Percentiles rank a stretch among this genome's conserved stretches.
phyloP scores from a whole-genome alignment of 1,140 invertebrate species.

The Anthonomus grandis region DNA sequence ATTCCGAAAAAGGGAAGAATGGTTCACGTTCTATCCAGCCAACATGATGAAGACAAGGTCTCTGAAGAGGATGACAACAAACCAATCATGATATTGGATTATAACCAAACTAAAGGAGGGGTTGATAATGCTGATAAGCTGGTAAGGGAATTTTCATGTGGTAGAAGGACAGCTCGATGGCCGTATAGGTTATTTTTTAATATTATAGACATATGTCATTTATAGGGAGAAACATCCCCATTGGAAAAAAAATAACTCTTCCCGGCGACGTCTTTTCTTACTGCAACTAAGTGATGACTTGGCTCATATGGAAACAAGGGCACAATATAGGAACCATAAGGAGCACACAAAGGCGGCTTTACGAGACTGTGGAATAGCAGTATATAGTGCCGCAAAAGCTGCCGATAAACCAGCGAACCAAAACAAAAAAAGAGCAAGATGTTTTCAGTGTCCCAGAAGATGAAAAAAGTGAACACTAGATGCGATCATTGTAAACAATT shows the following conservation, averaged over 20 bases:
- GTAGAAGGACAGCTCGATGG: constrained; percentile 26
- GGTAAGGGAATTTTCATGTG: constrained; percentile 21
- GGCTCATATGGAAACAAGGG: constrained; percentile 17
- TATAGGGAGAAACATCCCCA: constrained; percentile 27
- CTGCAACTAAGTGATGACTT: constrained; percentile 17
- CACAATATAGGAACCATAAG: constrained; percentile 15
- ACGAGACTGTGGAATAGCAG: constrained; percentile 20
- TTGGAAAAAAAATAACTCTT: constrained; percentile 19
- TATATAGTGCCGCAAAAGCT: no score
- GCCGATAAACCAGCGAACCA: no score
- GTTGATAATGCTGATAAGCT: constrained; percentile 25
- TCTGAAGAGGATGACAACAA: constrained; percentile 1
- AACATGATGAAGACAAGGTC: constrained; percentile 26
- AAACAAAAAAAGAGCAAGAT: no score
- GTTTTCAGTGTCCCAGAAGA: no score
- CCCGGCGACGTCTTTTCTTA: constrained; percentile 10
- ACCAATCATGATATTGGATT: constrained; percentile 19
- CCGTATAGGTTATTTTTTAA: constrained; percentile 29
- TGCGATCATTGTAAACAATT: no score
- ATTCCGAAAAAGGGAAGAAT: constrained; percentile 33
- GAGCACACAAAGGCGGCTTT: constrained; percentile 9
- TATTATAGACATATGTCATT: constrained; percentile 26
- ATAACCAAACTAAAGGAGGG: constrained; percentile 21
- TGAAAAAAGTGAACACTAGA: no score
- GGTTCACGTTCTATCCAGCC: constrained; percentile 33